Conservation (phyloP, 2,113 vertebrate genomes). For the Panthera uncia region DNA sequence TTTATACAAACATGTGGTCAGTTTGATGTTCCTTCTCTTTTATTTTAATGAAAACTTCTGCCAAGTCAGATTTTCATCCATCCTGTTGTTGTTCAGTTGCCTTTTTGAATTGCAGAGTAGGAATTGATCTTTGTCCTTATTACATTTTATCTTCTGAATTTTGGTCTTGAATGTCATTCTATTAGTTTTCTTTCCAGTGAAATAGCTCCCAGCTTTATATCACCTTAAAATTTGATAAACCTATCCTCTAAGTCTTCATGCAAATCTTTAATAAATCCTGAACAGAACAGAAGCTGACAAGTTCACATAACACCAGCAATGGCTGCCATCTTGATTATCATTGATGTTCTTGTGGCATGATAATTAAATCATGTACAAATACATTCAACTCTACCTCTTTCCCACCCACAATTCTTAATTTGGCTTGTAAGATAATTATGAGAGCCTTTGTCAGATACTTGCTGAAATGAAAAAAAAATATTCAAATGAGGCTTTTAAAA, state of each 20-base stretch:
- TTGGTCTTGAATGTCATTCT: neutral
- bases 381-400: neutral
- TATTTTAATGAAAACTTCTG: slow-evolving; percentile 33
- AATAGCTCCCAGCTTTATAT: neutral
- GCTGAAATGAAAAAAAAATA: slow-evolving; percentile 3
- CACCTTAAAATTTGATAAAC: neutral
- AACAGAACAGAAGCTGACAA: neutral
- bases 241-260: neutral
- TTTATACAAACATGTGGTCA: neutral
- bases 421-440: slow-evolving; percentile 46
- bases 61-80: neutral
- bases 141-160: neutral
- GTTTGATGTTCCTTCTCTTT: neutral
- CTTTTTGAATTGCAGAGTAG: neutral
- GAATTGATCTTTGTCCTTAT: neutral
- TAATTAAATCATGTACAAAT: slow-evolving; percentile 5
- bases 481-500: slow-evolving; percentile 49
- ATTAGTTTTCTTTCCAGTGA: neutral
- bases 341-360: neutral
- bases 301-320: neutral
- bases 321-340: neutral
- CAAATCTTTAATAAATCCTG: neutral
- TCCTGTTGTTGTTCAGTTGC: neutral
- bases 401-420: slow-evolving; percentile 32
- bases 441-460: slow-evolving; percentile 49